Conservation (phyloP, 2,888 invertebrate species). For the Cephus rjabovi region DNA sequence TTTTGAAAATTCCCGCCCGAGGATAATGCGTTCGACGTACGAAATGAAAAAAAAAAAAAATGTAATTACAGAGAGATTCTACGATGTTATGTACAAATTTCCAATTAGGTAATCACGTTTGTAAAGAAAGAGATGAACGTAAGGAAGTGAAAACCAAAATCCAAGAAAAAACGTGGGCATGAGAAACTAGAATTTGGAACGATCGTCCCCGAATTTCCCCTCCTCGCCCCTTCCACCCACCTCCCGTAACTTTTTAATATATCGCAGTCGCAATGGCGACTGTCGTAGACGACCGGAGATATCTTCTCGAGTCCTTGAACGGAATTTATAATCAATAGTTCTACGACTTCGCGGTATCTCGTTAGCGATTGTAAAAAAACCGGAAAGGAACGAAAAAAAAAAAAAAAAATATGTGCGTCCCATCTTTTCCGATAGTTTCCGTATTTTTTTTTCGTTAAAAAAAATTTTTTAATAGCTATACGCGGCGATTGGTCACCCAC, state of each 20-base stretch:
- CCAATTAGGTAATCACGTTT: conserved; percentile 52
- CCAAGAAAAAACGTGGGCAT: neutral
- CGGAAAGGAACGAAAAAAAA: conserved; percentile 19
- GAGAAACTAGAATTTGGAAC: neutral
- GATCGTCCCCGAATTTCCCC: neutral
- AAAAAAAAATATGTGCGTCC: neutral
- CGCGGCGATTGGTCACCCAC: neutral
- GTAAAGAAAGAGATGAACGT: conserved; percentile 42
- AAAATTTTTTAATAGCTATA: neutral
- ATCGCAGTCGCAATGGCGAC: conserved; percentile 40
- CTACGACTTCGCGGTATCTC: conserved; percentile 35
- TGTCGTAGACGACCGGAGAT: conserved; percentile 12
- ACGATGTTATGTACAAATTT: conserved; percentile 62
- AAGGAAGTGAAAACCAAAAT: too few species aligned
- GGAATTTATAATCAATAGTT: conserved; percentile 37
- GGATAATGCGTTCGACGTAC: neutral
- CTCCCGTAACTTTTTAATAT: conserved; percentile 53
- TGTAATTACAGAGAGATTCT: conserved; percentile 35
- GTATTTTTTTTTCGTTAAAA: neutral
- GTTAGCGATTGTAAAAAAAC: conserved; percentile 43
- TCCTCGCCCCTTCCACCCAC: conserved; percentile 4
- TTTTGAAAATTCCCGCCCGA: too few species aligned
- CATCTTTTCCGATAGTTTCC: neutral
- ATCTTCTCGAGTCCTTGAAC: neutral
- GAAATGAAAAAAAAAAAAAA: neutral